phyloP scores from a whole-genome alignment of 2,888 invertebrate species.

The Drosophila tripunctata region DNA sequence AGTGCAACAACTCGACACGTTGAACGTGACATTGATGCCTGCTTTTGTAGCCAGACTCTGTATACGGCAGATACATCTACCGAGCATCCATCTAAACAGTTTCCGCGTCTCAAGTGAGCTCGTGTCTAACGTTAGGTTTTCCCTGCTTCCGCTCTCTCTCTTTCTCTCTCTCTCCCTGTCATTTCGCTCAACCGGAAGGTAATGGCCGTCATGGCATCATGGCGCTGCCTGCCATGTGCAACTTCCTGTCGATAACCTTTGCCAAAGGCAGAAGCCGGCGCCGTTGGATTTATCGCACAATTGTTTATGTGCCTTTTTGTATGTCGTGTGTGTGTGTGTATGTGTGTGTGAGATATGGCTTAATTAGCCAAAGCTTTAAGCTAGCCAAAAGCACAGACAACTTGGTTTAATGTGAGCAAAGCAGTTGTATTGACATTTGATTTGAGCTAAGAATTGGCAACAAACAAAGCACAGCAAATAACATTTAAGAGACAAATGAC shows the following conservation, averaged over 20 bases:
- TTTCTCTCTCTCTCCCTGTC: conserved; percentile 10
- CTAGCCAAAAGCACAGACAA: neutral
- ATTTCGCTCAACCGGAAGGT: conserved; percentile 47
- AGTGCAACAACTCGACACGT: conserved; percentile 56
- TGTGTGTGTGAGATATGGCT: neutral
- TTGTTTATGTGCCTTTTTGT: conserved; percentile 38
- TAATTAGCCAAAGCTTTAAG: conserved; percentile 50
- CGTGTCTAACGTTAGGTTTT: neutral
- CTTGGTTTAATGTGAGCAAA: conserved; percentile 5
- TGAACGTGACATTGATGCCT: conserved; percentile 82
- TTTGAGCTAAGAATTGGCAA: too few relatives aligned
- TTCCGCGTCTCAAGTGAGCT: conserved; percentile 69
- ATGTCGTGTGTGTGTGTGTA: neutral
- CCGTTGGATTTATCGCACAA: conserved; percentile 57
- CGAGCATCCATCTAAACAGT: conserved; percentile 45
- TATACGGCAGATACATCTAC: conserved; percentile 12
- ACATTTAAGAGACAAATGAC: conserved; percentile 36
- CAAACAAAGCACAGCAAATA: conserved; percentile 31
- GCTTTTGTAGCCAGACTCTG: conserved; percentile 58
- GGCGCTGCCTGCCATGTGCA: conserved; percentile 64
- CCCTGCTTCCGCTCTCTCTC: neutral
- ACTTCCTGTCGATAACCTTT: conserved; percentile 73
- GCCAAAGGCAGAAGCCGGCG: conserved; percentile 42
- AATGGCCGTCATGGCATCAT: conserved; percentile 34
- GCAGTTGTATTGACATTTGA: too few relatives aligned